Conservation (phyloP, 2,113 vertebrate genomes). For the Epinephelus fuscoguttatus region DNA sequence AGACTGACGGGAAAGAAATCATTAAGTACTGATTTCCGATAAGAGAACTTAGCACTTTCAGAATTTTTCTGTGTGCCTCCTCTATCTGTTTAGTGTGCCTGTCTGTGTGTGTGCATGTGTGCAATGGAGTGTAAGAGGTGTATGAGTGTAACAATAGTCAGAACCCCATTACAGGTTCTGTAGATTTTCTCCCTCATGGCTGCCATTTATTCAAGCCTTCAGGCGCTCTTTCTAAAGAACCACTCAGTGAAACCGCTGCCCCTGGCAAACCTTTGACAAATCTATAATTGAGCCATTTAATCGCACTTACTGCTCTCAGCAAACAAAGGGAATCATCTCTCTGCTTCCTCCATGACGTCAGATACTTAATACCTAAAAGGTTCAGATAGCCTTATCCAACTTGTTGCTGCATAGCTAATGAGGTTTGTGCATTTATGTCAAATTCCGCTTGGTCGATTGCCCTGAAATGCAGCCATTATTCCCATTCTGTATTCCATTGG, state of each 20-base stretch:
- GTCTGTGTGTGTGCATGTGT: background rate
- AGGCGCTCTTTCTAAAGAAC: background rate
- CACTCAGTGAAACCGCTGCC: conserved; percentile 7
- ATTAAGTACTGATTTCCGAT: conserved; percentile 8
- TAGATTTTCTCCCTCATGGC: conserved; percentile 1
- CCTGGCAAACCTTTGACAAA: conserved; percentile 31
- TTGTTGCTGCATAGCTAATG: conserved; percentile 50
- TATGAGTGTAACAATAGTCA: conserved; percentile 28
- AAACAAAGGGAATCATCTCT: conserved; percentile 36
- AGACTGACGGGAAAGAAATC: background rate
- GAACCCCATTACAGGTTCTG: conserved; percentile 21
- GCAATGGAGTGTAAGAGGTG: background rate
- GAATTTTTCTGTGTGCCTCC: background rate
- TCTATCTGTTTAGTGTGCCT: background rate
- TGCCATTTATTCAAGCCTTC: conserved; percentile 18
- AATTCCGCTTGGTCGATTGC: conserved; percentile 54
- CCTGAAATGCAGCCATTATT: conserved; percentile 56
- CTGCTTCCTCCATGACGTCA: conserved; percentile 30
- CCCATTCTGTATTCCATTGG: conserved; percentile 30
- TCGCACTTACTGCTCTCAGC: background rate
- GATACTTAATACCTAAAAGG: conserved; percentile 36
- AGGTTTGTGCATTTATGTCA: conserved; percentile 44
- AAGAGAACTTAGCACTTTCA: background rate
- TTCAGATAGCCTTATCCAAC: conserved; percentile 47
- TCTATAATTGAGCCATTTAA: conserved; percentile 45